A percentile compares a stretch with the other conserved stretches of the same genome.
These are phyloP conservation scores for Clangula hyemalis DNA, from an alignment of 2,797 vertebrate species.

Conservation along the genomic window DNA sequence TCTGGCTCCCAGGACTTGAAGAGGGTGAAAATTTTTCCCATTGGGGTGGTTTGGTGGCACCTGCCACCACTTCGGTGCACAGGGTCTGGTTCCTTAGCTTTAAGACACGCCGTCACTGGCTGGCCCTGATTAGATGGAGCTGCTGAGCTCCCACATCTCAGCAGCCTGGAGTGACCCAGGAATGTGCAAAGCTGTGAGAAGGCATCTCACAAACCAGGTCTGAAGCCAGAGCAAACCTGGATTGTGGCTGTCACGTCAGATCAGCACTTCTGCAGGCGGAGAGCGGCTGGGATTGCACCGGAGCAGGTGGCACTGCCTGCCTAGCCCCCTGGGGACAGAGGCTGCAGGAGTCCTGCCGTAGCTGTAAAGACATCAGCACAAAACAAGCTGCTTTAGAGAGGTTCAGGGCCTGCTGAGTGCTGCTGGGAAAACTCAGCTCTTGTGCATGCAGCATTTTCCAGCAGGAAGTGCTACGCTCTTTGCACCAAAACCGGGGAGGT, in stretches of 20 bases:
- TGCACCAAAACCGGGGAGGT: fast-evolving
- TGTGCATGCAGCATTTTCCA: background rate
- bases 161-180: background rate
- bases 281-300: background rate
- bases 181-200: background rate
- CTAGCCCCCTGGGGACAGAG: background rate
- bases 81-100: background rate
- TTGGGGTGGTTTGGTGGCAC: background rate
- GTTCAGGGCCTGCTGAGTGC: background rate
- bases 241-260: background rate
- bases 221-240: background rate
- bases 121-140: background rate
- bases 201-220: background rate
- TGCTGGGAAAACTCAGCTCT: background rate
- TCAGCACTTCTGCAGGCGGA: background rate
- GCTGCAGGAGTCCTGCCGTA: background rate
- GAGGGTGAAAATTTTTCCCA: background rate
- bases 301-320: background rate
- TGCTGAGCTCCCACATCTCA: background rate
- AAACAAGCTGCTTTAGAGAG: background rate
- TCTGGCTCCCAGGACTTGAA: background rate
- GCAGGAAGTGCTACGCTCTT: background rate
- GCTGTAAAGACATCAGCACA: background rate
- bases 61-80: fast-evolving
- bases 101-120: fast-evolving